phyloP scores from a whole-genome alignment of 2,797 vertebrate genomes.

The Threskiornis aethiopicus region DNA sequence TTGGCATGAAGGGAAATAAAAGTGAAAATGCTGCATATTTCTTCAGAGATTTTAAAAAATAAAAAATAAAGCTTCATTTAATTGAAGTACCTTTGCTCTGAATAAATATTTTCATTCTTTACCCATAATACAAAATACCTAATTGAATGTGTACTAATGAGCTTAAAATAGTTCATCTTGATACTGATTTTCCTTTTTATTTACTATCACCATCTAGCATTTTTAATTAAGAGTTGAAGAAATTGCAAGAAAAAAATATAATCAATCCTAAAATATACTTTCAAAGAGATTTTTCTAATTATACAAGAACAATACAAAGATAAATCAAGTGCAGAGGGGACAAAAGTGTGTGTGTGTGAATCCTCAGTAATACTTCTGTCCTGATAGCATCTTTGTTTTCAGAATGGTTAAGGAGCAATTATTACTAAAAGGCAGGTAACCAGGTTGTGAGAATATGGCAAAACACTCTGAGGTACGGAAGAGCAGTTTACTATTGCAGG shows the following conservation, averaged over 20 bases:
- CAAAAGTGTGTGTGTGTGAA: neutral
- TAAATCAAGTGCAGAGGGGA: neutral
- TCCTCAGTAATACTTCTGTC: neutral
- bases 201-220: neutral
- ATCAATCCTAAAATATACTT: neutral
- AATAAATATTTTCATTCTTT: conserved; percentile 4
- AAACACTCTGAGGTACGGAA: neutral
- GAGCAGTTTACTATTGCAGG: neutral
- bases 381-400: neutral
- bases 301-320: neutral
- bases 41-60: neutral
- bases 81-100: neutral
- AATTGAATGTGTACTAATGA: neutral
- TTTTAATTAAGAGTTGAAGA: conserved; percentile 19
- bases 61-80: neutral
- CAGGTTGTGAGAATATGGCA: neutral
- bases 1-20: neutral
- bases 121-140: neutral
- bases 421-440: neutral
- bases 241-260: neutral
- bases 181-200: neutral
- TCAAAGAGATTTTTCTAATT: neutral
- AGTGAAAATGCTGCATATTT: neutral
- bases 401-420: neutral
- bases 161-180: neutral